These are phyloP conservation scores for Teleopsis dalmanni DNA, from an alignment of 1,140 invertebrate genomes.

Conservation along the genomic window DNA sequence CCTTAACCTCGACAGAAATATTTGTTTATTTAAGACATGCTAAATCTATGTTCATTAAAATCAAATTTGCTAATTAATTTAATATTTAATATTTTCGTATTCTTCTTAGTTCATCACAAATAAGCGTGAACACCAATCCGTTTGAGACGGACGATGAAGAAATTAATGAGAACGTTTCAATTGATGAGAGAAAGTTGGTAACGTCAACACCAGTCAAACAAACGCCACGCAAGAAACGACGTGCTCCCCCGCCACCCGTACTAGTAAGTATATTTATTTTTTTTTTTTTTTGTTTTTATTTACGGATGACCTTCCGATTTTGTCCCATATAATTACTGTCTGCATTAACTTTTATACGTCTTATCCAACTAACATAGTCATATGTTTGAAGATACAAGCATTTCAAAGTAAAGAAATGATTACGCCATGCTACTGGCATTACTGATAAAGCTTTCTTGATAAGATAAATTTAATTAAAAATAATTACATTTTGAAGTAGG, in stretches of 20 bases:
- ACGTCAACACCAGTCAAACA: slow-evolving; percentile 28
- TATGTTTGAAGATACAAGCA: too few relatives aligned
- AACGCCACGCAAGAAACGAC: slow-evolving; percentile 48
- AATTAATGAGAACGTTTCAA: slow-evolving; percentile 15
- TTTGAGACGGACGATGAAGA: slow-evolving; percentile 46
- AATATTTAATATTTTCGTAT: not conserved
- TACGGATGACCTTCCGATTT: too few relatives aligned
- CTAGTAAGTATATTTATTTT: slow-evolving; percentile 27
- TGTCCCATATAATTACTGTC: too few relatives aligned
- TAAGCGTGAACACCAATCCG: slow-evolving; percentile 51
- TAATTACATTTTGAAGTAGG: too few relatives aligned
- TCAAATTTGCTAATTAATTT: slow-evolving; percentile 3
- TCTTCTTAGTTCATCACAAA: slow-evolving; percentile 42
- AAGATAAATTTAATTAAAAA: too few relatives aligned
- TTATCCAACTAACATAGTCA: too few relatives aligned
- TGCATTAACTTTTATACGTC: too few relatives aligned
- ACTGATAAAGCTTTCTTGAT: too few relatives aligned
- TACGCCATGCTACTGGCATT: too few relatives aligned
- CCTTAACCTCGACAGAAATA: not conserved
- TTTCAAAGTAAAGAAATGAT: too few relatives aligned
- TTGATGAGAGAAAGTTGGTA: slow-evolving; percentile 15
- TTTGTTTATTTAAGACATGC: slow-evolving; percentile 4
- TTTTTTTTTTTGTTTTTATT: not conserved
- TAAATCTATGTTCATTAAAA: slow-evolving; percentile 3
- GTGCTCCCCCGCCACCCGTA: slow-evolving; percentile 46